phyloP scores from a whole-genome alignment of 2,797 vertebrate genomes.

The Tokudaia tokunoshimensis region DNA sequence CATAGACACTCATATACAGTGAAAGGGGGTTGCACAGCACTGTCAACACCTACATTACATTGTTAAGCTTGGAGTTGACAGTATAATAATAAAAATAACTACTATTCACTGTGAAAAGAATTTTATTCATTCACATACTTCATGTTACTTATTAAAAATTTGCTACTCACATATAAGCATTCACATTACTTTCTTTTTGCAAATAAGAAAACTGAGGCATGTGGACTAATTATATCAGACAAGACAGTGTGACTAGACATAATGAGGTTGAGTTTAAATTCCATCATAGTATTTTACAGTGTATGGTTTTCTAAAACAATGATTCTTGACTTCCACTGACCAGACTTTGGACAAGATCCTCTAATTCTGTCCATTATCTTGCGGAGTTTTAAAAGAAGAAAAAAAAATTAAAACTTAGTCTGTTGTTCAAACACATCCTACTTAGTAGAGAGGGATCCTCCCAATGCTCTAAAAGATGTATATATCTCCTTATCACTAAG shows the following conservation, averaged over 20 bases:
- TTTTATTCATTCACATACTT: background rate
- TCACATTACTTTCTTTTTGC: background rate
- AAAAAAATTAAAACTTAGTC: background rate
- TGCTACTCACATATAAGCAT: background rate
- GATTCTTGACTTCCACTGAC: background rate
- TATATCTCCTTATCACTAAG: background rate
- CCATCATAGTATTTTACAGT: background rate
- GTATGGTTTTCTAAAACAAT: background rate
- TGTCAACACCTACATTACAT: background rate
- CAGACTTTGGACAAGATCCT: background rate
- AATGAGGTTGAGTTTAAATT: background rate
- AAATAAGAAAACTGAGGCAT: background rate
- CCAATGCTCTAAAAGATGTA: background rate
- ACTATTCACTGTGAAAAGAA: background rate
- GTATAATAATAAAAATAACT: background rate
- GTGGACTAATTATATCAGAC: background rate
- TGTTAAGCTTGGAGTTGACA: background rate
- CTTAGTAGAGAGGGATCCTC: background rate
- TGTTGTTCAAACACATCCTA: background rate
- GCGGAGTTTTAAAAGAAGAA: background rate
- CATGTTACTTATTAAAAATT: background rate
- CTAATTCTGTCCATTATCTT: background rate
- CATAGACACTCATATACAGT: background rate
- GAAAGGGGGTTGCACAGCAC: background rate
- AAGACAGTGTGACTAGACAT: background rate